Base-by-base conservation (phyloP, 2,113 vertebrate genomes). In the Nothobranchius furzeri region DNA sequence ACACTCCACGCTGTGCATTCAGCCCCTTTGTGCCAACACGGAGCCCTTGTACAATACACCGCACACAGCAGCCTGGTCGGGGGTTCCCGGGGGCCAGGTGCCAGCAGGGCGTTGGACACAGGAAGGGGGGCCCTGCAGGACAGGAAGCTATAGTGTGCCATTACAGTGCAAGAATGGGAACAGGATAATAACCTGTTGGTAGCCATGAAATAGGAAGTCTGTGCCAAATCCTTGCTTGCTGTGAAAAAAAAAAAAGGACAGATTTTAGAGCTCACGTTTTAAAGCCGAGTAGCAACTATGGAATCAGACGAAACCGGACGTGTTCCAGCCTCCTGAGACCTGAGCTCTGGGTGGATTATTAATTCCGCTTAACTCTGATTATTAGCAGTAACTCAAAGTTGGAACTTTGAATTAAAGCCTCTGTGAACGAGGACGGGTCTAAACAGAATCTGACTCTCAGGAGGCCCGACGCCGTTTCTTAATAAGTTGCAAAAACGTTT, bases 121-220 rank as follows among this genome's bases (percentile, higher is more conserved):
- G 93, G 91, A 86, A 95, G 95, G 97, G 95, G 95, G 95, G 92
- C 94, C 95, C 95, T 96, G 96, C 96, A 97, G 94, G 94, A 96
- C 95, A 96, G 96, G 97, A 98, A 98, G 96, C 95, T 94, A 98
- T 96, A 98, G 97, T 97, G 98, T 98, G 98, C 97, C 96, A 95
- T 95, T 95, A 98, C 95, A 98, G 97, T 98, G 98, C 98, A 97
- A 98, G 93, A 98, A 97, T 79, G 98, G 94, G 96, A 95, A 97
- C 96, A 98, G 98, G 96, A 96, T 99, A 99, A 98, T 96, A 97
- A 99, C 98, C 98, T 99, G 98, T 99, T 99, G 97, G 98, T 99
- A 99, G 98, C 98, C 98, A 99, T 99, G 95, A 99, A 99, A 99
- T 99, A 99, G 94, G 98, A 99, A 94, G 98, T 99, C 97, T 99